A percentile compares a stretch with the other conserved stretches of the same genome.
These are phyloP conservation scores for Neodiprion pinetum DNA, from an alignment of 1,140 invertebrate species.

Conservation along the genomic window DNA sequence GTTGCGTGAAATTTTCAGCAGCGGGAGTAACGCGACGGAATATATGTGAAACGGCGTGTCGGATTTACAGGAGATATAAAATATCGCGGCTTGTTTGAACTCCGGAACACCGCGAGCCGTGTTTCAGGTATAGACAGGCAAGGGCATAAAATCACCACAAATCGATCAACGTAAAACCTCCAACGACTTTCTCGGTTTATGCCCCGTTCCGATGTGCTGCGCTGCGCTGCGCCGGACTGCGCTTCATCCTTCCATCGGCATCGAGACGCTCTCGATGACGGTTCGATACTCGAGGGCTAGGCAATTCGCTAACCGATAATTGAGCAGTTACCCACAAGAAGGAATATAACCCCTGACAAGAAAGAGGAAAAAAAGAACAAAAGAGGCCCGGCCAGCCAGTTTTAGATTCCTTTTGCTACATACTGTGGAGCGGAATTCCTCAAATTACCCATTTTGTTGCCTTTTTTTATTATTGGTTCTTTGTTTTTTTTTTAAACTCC, in stretches of 20 bases:
- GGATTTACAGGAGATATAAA: neutral
- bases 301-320: conserved; percentile 2
- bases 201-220: neutral
- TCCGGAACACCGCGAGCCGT: neutral
- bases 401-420: no score
- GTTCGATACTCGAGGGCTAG: no score
- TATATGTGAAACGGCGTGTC: conserved; percentile 4
- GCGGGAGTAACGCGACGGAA: neutral
- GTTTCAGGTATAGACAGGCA: neutral
- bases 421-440: no score
- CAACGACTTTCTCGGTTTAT: no score
- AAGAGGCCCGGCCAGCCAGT: no score
- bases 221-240: neutral
- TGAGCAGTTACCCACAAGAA: neutral
- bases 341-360: no score
- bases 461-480: no score
- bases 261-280: no score
- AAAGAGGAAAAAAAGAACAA: no score
- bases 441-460: no score
- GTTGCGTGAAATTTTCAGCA: conserved; percentile 1
- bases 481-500: no score
- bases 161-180: conserved; percentile 4
- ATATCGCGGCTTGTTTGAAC: conserved; percentile 5
- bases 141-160: conserved; percentile 5
- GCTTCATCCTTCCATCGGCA: neutral